phyloP scores from a whole-genome alignment of 37 sponge, comb jelly and placozoan genomes.

The Aplysina aerophoba region DNA sequence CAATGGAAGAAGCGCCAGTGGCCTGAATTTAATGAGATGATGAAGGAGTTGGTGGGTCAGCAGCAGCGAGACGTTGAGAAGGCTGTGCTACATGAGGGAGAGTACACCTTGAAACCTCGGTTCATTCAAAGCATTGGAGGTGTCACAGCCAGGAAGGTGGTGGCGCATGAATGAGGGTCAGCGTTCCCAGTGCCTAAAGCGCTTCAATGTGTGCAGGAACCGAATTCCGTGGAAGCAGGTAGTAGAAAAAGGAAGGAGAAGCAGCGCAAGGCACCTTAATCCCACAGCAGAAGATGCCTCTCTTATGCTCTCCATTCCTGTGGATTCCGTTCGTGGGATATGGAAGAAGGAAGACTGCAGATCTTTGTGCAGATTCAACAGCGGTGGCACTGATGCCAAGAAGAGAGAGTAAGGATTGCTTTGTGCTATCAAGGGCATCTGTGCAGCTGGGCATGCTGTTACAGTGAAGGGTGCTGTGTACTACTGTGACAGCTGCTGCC shows the following conservation, averaged over 20 bases:
- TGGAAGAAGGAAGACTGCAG: not conserved
- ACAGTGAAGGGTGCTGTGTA: not conserved
- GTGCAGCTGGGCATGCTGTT: not conserved
- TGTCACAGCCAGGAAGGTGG: slow-evolving; percentile 1
- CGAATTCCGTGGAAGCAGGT: too few species aligned
- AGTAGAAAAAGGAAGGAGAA: not conserved
- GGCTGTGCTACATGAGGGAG: not conserved
- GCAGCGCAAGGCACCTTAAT: not conserved
- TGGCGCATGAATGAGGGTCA: slow-evolving; percentile 2
- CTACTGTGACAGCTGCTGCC: not conserved
- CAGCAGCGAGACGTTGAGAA: slow-evolving; percentile 11
- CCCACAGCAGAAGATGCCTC: not conserved
- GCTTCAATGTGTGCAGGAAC: not conserved
- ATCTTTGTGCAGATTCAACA: not conserved
- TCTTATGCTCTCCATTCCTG: not conserved
- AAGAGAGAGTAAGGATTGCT: not conserved
- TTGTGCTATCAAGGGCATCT: not conserved
- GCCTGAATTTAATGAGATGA: not conserved
- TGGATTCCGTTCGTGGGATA: not conserved
- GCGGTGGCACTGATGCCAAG: not conserved
- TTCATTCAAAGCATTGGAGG: not conserved
- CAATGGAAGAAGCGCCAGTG: slow-evolving; percentile 11
- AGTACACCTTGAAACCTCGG: slow-evolving; percentile 1
- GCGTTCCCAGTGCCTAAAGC: not conserved
- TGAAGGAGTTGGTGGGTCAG: not conserved